Conservation (phyloP, 2,888 invertebrate genomes). For the Limnephilus lunatus region DNA sequence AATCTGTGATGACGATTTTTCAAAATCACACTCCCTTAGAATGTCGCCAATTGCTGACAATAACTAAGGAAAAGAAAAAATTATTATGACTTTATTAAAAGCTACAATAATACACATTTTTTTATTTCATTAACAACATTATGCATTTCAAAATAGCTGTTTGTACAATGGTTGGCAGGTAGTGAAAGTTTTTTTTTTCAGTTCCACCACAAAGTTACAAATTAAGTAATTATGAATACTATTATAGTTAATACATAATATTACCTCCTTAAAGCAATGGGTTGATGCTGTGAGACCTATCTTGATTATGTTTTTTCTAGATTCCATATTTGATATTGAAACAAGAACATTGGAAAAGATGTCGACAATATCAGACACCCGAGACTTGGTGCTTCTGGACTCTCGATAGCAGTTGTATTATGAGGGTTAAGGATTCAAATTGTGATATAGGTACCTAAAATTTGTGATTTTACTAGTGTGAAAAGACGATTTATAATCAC, state of each 20-base stretch:
- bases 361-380: slow-evolving; percentile 24
- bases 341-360: slow-evolving; percentile 10
- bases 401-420: slow-evolving; percentile 32
- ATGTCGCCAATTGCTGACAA: slow-evolving; percentile 41
- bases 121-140: not conserved
- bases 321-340: slow-evolving; percentile 13
- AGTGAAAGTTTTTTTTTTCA: not conserved
- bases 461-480: not conserved
- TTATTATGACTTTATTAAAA: not conserved
- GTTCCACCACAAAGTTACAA: no score
- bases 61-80: slow-evolving; percentile 44
- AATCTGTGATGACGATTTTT: slow-evolving; percentile 12
- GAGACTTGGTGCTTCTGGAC: slow-evolving; percentile 17
- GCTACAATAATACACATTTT: not conserved
- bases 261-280: slow-evolving; percentile 48
- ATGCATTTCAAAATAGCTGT: not conserved
- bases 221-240: not conserved
- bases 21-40: slow-evolving; percentile 39
- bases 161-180: not conserved
- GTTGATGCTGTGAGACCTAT: slow-evolving; percentile 34
- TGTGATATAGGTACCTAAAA: not conserved
- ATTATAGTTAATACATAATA: not conserved
- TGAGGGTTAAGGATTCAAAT: slow-evolving; percentile 40
- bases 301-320: slow-evolving; percentile 30
- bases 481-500: not conserved